Evolutionary conservation across 2,113 vertebrate genomes (phyloP), one percentile per base, ranked within the genome.

Genomic region (Labeo catla): DNA sequence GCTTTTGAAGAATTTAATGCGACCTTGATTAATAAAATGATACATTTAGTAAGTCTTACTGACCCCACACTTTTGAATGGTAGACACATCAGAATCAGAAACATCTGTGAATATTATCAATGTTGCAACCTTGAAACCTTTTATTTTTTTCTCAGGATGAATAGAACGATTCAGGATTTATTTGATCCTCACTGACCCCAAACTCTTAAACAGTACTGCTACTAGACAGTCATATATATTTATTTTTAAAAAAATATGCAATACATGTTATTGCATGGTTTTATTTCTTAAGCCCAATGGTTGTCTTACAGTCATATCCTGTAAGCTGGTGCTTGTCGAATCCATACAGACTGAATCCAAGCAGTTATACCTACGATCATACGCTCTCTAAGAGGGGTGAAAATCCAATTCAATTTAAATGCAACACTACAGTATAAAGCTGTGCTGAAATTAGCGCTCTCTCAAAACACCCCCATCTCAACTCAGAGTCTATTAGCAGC

Each of bases 401-500:
- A 68, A 70, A 19, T 36, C 8, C 16, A 72, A 10, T 16, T 72
- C 0, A 9, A 45, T 43, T 21, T 21, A 11, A 72, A 72, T 21
- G 68, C 16, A 45, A 11, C 16, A 11, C 39, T 72, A 43, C 68
- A 45, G 36, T 72, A 21, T 43, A 72, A 72, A 43, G 36, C 68
- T 43, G 16, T 21, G 68, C 19, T n/a, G 77, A 85, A 83, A 80
- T 83, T 39, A 81, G 50, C 54, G 21, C 68, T 39, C 16, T 78
- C 77, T 79, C 61, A 4, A 23, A 76, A 50, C 73, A 50, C 45
- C n/a, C 12, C 45, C 47, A 52, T 52, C 78, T 74, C 59, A 87
- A 70, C 85, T 87, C 79, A 80, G 59, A 86, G 78, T 85, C 57
- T 59, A 86, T 83, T 87, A 83, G 81, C 70, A 73, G 57, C n/a